Base-by-base conservation (phyloP, 1,140 invertebrate species). In the Monomorium pharaonis region DNA sequence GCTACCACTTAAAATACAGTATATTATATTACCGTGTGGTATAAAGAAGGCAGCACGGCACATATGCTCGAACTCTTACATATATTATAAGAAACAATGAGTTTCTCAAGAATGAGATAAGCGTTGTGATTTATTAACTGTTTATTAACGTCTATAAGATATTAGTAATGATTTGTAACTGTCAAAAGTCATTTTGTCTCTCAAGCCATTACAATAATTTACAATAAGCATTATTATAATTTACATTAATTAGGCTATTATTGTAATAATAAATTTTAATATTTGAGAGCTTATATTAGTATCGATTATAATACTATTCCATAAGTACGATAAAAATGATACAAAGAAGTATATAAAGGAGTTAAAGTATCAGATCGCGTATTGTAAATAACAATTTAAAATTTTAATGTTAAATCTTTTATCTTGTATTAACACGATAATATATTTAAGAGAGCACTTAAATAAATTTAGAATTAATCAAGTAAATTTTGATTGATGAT, bases 141-240 rank as follows among this genome's bases (percentile, higher is more conserved):
- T 42, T 54, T 51, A 51, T 74, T 37, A 21, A 54, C 30, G 30
- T 37, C 27, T 54, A n/a, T 27, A 33, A n/a, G 49, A 27, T 51
- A 12, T 74, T 54, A 37, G n/a, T 30, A 33, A 6, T 51, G 70
- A 74, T 54, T 74, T 54, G 47, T 54, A 54, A 74, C 70, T 74
- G 70, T 54, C 70, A n/a, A 54, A 51, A 74, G 70, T 30, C 54
- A 54, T 74, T 74, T 74, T 21, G 27, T 30, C 49, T 74, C 44
- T 72, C 49, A 27, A 33, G 10, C 16, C 10, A 54, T 54, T 74
- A 54, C 37, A 74, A 21, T 54, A 74, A 74, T 74, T 51, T 21
- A 30, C 30, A 54, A 21, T 72, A 37, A 65, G 18, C n/a, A 4
- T n/a, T n/a, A n/a, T n/a, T n/a, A n/a, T n/a, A n/a, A n/a, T n/a